These are phyloP conservation scores for Pterophyllum scalare DNA, from an alignment of 2,113 vertebrate species.

Conservation along the genomic window DNA sequence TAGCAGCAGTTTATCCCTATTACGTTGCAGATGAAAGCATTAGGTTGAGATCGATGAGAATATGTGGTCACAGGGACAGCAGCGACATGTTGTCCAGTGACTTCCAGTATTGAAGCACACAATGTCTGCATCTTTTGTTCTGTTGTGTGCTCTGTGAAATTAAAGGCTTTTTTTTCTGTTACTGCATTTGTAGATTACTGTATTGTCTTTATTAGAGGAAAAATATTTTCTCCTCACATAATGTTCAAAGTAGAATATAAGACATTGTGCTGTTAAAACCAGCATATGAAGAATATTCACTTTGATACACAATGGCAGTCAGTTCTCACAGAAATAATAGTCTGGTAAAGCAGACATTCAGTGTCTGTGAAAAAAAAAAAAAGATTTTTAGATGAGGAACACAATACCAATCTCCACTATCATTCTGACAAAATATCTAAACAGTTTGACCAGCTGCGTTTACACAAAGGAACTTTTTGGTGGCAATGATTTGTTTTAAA, in stretches of 20 bases:
- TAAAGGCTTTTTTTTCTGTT: not conserved
- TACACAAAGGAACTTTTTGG: not conserved
- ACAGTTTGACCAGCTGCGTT: not conserved
- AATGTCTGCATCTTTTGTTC: not conserved
- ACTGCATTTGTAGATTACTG: not conserved
- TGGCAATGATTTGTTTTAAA: not conserved
- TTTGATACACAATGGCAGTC: no score
- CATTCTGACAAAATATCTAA: not conserved
- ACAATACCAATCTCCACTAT: not conserved
- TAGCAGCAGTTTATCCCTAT: not conserved
- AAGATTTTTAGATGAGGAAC: not conserved
- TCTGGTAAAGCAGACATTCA: not conserved
- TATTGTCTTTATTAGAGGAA: not conserved
- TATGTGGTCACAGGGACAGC: not conserved
- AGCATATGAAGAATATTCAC: not conserved
- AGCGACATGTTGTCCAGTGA: not conserved
- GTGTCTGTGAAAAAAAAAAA: not conserved
- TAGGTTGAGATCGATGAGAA: not conserved
- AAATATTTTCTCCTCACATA: not conserved
- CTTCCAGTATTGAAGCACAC: not conserved
- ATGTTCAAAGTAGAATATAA: not conserved
- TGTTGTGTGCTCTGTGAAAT: accelerated
- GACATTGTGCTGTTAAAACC: not conserved
- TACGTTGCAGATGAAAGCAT: not conserved
- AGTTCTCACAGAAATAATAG: not conserved